Evolutionary conservation across 2,797 vertebrate genomes (phyloP).

Genomic region (Notoglanidium macrostoma): DNA sequence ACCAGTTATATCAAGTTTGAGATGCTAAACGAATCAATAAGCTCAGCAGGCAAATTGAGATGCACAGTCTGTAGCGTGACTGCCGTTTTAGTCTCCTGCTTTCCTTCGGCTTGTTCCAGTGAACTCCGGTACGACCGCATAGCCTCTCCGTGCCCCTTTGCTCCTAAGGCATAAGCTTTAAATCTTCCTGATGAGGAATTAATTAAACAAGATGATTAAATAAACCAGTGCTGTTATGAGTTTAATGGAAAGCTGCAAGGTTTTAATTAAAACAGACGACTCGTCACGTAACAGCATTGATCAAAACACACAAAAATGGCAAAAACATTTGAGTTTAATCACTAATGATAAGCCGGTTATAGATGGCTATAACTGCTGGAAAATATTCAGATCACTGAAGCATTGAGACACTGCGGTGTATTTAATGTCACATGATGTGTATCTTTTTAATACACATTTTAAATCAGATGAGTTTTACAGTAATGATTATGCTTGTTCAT

Average conservation of each 20-base stretch:
- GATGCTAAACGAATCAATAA: constrained; percentile 55
- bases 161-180: constrained; percentile 40
- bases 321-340: background rate
- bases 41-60: constrained; percentile 46
- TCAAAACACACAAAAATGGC: background rate
- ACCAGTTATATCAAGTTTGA: constrained; percentile 42
- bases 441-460: background rate
- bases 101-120: background rate
- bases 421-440: background rate
- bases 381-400: background rate
- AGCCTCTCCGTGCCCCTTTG: constrained; percentile 36
- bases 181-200: constrained; percentile 41
- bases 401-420: background rate
- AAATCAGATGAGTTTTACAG: background rate
- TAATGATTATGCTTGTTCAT: background rate
- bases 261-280: background rate
- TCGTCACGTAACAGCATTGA: background rate
- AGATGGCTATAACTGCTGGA: background rate
- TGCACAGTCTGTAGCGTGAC: constrained; percentile 28
- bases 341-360: background rate
- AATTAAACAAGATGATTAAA: constrained; percentile 25
- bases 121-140: constrained; percentile 16
- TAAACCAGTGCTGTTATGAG: background rate
- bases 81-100: constrained; percentile 1
- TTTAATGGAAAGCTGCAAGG: background rate